phyloP scores from a whole-genome alignment of 2,797 vertebrate species.

The Notolabrus celidotus region DNA sequence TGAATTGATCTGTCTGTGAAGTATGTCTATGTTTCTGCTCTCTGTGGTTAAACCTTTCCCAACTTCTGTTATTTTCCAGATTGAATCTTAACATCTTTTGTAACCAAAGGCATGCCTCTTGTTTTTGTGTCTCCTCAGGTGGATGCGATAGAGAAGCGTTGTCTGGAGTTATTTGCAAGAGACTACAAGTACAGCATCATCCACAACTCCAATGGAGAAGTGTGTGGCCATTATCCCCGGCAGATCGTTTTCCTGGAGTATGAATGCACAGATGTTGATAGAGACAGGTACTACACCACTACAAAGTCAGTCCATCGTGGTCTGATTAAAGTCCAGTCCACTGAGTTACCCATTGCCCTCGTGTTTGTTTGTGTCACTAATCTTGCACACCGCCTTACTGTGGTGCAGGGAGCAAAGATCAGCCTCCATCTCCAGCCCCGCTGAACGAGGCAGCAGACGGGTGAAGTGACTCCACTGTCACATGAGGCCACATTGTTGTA shows the following conservation, averaged over 20 bases:
- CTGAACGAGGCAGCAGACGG: conserved; percentile 14
- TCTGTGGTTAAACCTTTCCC: neutral
- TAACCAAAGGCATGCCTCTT: neutral
- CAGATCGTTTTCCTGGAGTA: conserved; percentile 96
- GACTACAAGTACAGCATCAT: conserved; percentile 97
- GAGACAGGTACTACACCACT: conserved; percentile 86
- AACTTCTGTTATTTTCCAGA: neutral
- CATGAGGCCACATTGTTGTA: conserved; percentile 13
- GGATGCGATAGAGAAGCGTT: conserved; percentile 93
- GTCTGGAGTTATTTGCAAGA: conserved; percentile 93
- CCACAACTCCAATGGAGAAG: conserved; percentile 92
- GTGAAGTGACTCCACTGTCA: conserved; percentile 33
- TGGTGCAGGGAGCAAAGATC: conserved; percentile 51
- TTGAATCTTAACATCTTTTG: neutral
- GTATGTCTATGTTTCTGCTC: too few relatives aligned
- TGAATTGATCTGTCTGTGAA: too few relatives aligned
- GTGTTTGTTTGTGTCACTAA: conserved; percentile 57
- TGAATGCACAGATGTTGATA: conserved; percentile 87
- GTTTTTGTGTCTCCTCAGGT: conserved; percentile 81
- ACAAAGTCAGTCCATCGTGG: neutral
- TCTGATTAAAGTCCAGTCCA: conserved; percentile 56
- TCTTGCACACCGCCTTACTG: conserved; percentile 31
- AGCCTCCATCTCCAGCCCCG: conserved; percentile 1
- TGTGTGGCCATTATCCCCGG: conserved; percentile 97
- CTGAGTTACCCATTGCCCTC: conserved; percentile 47